phyloP scores from a whole-genome alignment of 2,113 vertebrate species.

The Grus americana region DNA sequence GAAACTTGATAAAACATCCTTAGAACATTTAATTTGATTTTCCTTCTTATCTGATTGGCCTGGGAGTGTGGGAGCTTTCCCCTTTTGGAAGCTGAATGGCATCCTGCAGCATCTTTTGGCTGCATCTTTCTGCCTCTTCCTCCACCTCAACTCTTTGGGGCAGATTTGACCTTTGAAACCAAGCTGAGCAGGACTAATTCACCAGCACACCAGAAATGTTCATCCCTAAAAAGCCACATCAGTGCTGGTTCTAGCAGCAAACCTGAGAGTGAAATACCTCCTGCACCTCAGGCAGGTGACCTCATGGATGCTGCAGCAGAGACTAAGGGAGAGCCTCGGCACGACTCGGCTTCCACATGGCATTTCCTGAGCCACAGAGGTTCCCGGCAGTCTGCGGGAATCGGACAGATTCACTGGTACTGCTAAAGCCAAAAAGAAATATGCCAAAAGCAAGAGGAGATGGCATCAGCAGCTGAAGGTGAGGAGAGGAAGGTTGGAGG shows the following conservation, averaged over 20 bases:
- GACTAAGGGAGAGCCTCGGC: not conserved
- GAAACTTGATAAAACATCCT: not conserved
- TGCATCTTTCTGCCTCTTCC: not conserved
- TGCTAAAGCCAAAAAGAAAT: not conserved
- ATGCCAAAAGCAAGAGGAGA: not conserved
- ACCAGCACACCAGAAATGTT: not conserved
- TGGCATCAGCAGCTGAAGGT: not conserved
- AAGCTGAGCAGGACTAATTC: not conserved
- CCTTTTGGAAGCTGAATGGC: not conserved
- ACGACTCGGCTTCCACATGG: fast-evolving
- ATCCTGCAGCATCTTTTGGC: not conserved
- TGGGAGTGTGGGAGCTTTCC: not conserved
- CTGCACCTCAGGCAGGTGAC: fast-evolving
- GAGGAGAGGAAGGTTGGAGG: not conserved
- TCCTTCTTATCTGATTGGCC: not conserved
- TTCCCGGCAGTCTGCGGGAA: fast-evolving
- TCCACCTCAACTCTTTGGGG: not conserved
- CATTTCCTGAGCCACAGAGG: not conserved
- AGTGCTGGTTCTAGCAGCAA: not conserved
- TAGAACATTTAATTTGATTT: not conserved
- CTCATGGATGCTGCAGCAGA: not conserved
- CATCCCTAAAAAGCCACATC: not conserved
- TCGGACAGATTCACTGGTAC: not conserved
- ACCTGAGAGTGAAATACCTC: no score
- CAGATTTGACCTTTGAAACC: not conserved